Evolutionary conservation across 2,888 invertebrate species (phyloP).

Genomic region (Nephrotoma flavescens): DNA sequence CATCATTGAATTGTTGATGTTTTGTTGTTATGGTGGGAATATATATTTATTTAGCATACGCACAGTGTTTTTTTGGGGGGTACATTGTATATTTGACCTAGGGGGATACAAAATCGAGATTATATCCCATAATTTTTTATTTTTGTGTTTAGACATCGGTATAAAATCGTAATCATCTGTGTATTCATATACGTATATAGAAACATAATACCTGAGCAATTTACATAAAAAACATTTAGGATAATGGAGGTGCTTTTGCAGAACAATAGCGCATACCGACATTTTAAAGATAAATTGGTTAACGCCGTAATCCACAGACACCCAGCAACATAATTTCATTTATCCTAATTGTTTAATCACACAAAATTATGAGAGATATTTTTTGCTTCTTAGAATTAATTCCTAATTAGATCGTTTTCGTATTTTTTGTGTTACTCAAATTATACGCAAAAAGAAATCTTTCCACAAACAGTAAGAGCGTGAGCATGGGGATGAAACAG

Average conservation of each 20-base stretch:
- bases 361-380: neutral
- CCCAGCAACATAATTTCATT: neutral
- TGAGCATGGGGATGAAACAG: neutral
- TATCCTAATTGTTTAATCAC: neutral
- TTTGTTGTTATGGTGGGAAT: neutral
- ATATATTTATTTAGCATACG: neutral
- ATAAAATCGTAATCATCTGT: neutral
- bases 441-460: neutral
- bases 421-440: neutral
- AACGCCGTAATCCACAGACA: neutral
- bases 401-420: neutral
- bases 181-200: neutral
- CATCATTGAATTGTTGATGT: neutral
- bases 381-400: neutral
- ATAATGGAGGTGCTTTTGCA: neutral
- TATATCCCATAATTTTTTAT: neutral
- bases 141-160: neutral
- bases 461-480: neutral
- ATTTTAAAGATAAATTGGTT: neutral
- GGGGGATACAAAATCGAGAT: neutral
- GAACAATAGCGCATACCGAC: neutral
- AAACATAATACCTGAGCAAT: neutral
- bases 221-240: neutral
- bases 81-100: neutral
- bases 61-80: neutral